phyloP scores from a whole-genome alignment of 2,113 vertebrate species.

The Amia ocellicauda region DNA sequence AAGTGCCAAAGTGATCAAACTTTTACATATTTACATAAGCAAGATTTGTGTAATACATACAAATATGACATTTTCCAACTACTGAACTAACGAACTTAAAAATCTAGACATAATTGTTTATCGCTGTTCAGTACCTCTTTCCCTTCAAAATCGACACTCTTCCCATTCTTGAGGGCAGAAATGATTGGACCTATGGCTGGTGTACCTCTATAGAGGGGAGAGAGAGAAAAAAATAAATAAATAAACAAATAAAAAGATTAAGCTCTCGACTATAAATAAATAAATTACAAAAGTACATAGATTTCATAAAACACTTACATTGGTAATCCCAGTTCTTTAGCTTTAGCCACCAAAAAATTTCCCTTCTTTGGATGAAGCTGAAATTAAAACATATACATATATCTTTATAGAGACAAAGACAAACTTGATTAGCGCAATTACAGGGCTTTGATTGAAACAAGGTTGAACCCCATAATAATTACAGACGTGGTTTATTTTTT shows the following conservation, averaged over 20 bases:
- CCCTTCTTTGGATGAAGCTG: slow-evolving; percentile 80
- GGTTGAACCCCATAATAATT: no score
- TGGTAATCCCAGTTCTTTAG: slow-evolving; percentile 82
- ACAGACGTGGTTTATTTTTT: no score
- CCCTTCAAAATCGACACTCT: slow-evolving; percentile 72
- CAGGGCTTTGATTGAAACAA: no score
- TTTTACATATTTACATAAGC: no score
- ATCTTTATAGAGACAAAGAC: background rate
- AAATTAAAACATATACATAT: background rate
- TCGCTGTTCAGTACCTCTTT: slow-evolving; percentile 86
- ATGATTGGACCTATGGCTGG: slow-evolving; percentile 86
- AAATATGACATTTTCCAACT: no score
- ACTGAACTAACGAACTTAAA: no score
- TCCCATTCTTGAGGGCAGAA: slow-evolving; percentile 73
- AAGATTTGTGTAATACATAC: no score
- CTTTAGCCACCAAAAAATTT: slow-evolving; percentile 80
- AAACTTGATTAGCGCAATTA: background rate
- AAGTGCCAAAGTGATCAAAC: no score
- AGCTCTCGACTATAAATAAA: background rate
- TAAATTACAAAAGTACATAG: rapidly evolving
- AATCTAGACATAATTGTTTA: no score
- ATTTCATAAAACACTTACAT: slow-evolving; percentile 72
- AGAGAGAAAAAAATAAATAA: background rate
- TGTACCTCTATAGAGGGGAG: slow-evolving; percentile 70
- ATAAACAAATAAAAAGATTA: background rate